These are phyloP conservation scores for Cryptocheilus praepositus DNA, from an alignment of 2,888 invertebrate species.

Conservation along the genomic window DNA sequence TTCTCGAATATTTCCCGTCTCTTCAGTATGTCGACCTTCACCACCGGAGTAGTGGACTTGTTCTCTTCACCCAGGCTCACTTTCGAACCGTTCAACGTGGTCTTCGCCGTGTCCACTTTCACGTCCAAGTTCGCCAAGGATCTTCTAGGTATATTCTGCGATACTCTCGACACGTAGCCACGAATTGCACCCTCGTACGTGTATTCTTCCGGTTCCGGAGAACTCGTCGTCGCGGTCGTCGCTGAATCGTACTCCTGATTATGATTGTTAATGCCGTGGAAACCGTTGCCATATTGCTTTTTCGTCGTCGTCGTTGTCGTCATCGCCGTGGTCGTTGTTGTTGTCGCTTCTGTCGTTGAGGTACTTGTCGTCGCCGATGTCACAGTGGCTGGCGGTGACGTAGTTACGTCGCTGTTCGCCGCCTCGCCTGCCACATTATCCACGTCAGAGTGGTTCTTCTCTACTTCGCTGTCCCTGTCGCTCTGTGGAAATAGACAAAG, in stretches of 20 bases:
- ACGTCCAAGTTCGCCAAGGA: slow-evolving; percentile 62
- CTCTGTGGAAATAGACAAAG: slow-evolving; percentile 62
- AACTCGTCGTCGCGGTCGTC: slow-evolving; percentile 82
- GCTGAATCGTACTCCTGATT: slow-evolving; percentile 81
- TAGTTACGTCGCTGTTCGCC: slow-evolving; percentile 5
- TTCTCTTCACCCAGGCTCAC: slow-evolving; percentile 76
- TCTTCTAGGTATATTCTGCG: slow-evolving; percentile 71
- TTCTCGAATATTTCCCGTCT: slow-evolving; percentile 89
- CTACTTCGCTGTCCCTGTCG: slow-evolving; percentile 72
- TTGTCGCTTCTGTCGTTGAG: slow-evolving; percentile 55
- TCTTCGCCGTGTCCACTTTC: slow-evolving; percentile 67
- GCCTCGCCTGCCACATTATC: slow-evolving; percentile 54
- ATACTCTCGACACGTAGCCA: slow-evolving; percentile 87
- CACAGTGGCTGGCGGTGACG: slow-evolving; percentile 54
- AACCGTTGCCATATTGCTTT: slow-evolving; percentile 65
- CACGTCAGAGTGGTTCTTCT: slow-evolving; percentile 71
- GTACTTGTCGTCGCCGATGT: slow-evolving; percentile 74
- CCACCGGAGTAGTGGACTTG: slow-evolving; percentile 75
- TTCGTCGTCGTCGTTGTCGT: slow-evolving; percentile 66
- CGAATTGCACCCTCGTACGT: slow-evolving; percentile 92
- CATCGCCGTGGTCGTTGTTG: slow-evolving; percentile 36
- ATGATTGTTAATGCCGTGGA: slow-evolving; percentile 68
- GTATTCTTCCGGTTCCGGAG: slow-evolving; percentile 86
- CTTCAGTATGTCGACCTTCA: slow-evolving; percentile 87
- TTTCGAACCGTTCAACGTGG: slow-evolving; percentile 72